phyloP scores from a whole-genome alignment of 2,797 vertebrate genomes.

The Hozukius guyotensis region DNA sequence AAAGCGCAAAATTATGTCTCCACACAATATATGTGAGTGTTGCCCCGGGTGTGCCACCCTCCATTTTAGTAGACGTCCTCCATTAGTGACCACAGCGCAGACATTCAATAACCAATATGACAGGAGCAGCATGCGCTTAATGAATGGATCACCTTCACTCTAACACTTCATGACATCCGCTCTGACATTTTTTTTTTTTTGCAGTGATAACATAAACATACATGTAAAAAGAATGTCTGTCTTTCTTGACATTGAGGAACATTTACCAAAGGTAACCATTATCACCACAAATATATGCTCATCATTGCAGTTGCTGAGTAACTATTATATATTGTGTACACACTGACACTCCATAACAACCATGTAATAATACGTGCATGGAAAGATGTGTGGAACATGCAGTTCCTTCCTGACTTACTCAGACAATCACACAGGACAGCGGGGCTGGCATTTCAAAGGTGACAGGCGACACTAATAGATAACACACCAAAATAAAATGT shows the following conservation, averaged over 20 bases:
- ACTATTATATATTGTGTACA: not conserved
- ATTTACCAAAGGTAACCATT: not conserved
- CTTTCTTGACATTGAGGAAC: not conserved
- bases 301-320: not conserved
- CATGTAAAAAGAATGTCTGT: not conserved
- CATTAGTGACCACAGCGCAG: slow-evolving; percentile 39
- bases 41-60: not conserved
- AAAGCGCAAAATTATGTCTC: not conserved
- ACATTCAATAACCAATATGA: slow-evolving; percentile 36
- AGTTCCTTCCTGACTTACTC: slow-evolving; percentile 27
- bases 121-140: slow-evolving; percentile 2
- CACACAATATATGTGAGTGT: not conserved
- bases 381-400: slow-evolving; percentile 43
- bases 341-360: slow-evolving; percentile 1
- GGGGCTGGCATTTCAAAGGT: slow-evolving; percentile 27
- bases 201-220: not conserved
- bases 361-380: slow-evolving; percentile 20
- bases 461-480: slow-evolving; percentile 21
- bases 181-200: not conserved
- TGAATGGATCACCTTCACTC: not conserved
- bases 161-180: slow-evolving; percentile 2
- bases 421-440: slow-evolving; percentile 30
- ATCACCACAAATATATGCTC: not conserved
- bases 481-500: slow-evolving; percentile 20
- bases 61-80: slow-evolving; percentile 21